Evolutionary conservation across 92 coral and sea anemone species (phyloP).

Genomic region (Paramuricea clavata): DNA sequence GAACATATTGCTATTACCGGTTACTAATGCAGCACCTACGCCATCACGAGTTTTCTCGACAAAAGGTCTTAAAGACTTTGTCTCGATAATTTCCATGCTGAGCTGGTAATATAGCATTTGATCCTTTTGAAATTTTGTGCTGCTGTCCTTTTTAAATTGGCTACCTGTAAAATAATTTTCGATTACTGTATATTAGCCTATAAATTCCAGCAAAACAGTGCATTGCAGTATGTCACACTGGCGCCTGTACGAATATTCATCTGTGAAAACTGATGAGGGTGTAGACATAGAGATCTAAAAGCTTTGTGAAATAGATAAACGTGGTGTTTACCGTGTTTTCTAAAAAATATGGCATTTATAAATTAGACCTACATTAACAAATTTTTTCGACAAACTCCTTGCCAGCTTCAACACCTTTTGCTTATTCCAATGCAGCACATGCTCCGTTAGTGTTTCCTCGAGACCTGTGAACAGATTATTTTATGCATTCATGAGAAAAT

Average conservation of each 20-base stretch:
- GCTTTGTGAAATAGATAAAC: not conserved
- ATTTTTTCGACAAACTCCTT: not conserved
- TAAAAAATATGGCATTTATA: not conserved
- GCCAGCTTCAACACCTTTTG: constrained; percentile 17
- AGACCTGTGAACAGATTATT: not conserved
- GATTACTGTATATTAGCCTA: not conserved
- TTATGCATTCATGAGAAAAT: not conserved
- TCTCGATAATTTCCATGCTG: constrained; percentile 22
- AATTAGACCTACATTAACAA: not conserved
- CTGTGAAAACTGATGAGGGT: not conserved
- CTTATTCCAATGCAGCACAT: constrained; percentile 29
- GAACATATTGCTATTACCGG: constrained; percentile 37
- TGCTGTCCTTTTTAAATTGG: not conserved
- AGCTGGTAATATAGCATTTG: constrained; percentile 20
- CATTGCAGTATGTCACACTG: no score
- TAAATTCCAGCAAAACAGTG: not conserved
- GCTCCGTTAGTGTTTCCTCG: constrained; percentile 22
- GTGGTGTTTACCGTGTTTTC: not conserved
- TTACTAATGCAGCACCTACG: constrained; percentile 23
- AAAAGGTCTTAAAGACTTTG: constrained; percentile 33
- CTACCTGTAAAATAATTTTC: not conserved
- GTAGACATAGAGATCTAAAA: not conserved
- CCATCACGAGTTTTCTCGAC: constrained; percentile 36
- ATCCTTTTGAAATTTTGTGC: not conserved
- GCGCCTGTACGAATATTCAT: not conserved